A percentile compares a stretch with the other conserved stretches of the same genome.
Conservation (phyloP, 2,113 vertebrate genomes). For the Dromaius novaehollandiae region DNA sequence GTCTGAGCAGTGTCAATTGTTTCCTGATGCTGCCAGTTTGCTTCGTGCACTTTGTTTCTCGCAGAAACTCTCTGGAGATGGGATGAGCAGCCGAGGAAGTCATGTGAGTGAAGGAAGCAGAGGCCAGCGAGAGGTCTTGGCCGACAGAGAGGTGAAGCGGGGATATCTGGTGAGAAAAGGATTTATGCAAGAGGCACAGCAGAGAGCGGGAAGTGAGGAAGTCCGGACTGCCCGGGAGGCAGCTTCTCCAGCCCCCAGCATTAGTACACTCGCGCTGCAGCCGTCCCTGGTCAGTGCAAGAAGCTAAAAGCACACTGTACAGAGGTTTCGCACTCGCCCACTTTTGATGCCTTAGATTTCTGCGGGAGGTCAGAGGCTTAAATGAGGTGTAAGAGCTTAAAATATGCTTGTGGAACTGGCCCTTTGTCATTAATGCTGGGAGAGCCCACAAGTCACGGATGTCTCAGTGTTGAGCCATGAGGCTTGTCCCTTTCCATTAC, state of each 20-base stretch:
- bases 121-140: rapidly evolving
- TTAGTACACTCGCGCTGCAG: rapidly evolving
- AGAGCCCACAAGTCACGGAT: background rate
- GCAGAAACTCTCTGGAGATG: rapidly evolving
- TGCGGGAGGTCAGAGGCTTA: background rate
- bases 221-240: rapidly evolving
- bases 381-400: background rate
- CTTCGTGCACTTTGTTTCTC: background rate
- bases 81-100: rapidly evolving
- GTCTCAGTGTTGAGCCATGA: background rate
- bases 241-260: background rate
- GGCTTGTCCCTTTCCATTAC: background rate
- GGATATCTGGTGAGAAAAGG: background rate
- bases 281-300: background rate
- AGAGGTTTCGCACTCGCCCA: rapidly evolving
- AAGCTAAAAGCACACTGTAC: background rate
- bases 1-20: rapidly evolving
- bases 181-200: rapidly evolving
- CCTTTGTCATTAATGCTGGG: background rate
- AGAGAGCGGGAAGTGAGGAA: background rate
- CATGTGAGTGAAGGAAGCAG: background rate
- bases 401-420: background rate
- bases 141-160: background rate
- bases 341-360: background rate
- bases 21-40: background rate